A percentile compares a stretch with the other conserved stretches of the same genome.
phyloP scores from a whole-genome alignment of 2,113 vertebrate species.

The Pontoporia blainvillei region DNA sequence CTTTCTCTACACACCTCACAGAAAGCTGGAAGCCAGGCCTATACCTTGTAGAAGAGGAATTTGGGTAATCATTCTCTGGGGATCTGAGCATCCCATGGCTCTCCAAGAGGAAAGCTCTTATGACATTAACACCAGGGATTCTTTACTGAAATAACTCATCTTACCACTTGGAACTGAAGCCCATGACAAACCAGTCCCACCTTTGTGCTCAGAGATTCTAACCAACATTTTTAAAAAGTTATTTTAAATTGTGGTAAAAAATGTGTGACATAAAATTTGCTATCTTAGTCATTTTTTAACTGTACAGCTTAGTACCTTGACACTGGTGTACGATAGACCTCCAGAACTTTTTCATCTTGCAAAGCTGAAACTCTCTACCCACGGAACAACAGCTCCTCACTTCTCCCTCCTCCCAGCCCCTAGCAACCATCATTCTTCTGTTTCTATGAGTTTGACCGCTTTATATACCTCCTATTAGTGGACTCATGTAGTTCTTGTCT shows the following conservation, averaged over 20 bases:
- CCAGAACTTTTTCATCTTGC: not conserved
- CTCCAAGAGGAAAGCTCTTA: not conserved
- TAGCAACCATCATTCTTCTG: not conserved
- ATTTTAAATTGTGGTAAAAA: not conserved
- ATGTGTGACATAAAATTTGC: not conserved
- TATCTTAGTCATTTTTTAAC: not conserved
- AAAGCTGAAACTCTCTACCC: not conserved
- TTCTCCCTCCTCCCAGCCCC: not conserved
- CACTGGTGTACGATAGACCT: not conserved
- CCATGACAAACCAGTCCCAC: not conserved
- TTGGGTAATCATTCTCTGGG: not conserved
- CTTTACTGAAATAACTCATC: not conserved
- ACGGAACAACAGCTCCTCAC: not conserved
- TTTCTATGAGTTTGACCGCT: not conserved
- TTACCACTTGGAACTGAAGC: not conserved
- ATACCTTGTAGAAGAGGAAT: not conserved
- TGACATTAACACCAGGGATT: not conserved
- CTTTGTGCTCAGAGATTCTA: not conserved
- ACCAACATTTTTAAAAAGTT: not conserved
- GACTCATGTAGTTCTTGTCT: not conserved
- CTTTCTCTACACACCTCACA: not conserved
- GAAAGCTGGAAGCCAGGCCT: not conserved
- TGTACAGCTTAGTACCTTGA: not conserved
- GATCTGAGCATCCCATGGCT: not conserved
- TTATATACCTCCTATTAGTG: not conserved